Evolutionary conservation across 2,797 vertebrate species (phyloP).

Genomic region (Leucoraja ocellata): DNA sequence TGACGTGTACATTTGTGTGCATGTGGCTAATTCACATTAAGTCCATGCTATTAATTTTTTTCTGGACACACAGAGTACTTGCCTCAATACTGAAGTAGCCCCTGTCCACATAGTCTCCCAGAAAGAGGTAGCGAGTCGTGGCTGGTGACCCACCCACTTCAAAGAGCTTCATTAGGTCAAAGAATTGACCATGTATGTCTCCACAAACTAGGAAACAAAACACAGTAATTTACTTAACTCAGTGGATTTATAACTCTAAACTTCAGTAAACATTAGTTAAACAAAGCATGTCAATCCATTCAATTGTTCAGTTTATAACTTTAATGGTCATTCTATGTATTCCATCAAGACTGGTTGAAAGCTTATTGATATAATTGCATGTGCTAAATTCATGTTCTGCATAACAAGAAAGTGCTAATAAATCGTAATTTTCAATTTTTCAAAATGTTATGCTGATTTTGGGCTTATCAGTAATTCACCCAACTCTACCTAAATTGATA

Average conservation of each 20-base stretch:
- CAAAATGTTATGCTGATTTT: background rate
- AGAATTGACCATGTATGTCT: slow-evolving; percentile 75
- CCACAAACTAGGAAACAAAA: slow-evolving; percentile 60
- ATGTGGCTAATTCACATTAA: background rate
- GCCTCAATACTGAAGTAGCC: slow-evolving; percentile 81
- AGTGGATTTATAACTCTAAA: background rate
- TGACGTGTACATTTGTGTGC: background rate
- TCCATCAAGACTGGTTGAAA: background rate
- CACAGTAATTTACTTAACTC: slow-evolving; percentile 4
- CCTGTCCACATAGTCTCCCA: slow-evolving; percentile 73
- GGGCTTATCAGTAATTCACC: background rate
- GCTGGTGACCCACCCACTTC: slow-evolving; percentile 74
- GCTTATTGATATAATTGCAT: background rate
- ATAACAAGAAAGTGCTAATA: background rate
- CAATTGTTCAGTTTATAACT: background rate
- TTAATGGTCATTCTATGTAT: background rate
- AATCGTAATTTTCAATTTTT: background rate
- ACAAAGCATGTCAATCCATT: background rate
- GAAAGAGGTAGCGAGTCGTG: slow-evolving; percentile 72
- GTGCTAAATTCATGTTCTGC: background rate
- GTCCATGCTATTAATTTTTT: background rate
- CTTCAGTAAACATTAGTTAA: background rate
- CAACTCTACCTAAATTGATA: background rate
- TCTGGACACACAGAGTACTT: slow-evolving; percentile 39
- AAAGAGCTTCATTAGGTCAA: slow-evolving; percentile 76